Evolutionary conservation across 1,140 invertebrate genomes (phyloP).

Genomic region (Conopomorpha cramerella): DNA sequence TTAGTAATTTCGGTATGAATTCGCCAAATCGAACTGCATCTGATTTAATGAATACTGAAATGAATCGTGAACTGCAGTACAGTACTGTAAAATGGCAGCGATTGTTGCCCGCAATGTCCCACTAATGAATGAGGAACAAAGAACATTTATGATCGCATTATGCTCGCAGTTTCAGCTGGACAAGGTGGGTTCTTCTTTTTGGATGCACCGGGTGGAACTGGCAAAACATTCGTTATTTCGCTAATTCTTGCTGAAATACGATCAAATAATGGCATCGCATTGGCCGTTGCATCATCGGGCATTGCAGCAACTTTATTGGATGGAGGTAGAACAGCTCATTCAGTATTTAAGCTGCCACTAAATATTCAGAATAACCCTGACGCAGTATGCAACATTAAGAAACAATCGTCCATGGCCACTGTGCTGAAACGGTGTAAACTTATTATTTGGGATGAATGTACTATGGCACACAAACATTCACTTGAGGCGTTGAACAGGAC

Average conservation of each 20-base stretch:
- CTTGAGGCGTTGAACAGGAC: slow-evolving; percentile 39
- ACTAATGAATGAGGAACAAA: too few relatives aligned
- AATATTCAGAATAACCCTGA: slow-evolving; percentile 11
- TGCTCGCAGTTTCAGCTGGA: too few relatives aligned
- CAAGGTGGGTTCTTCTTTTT: slow-evolving; percentile 15
- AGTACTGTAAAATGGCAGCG: too few relatives aligned
- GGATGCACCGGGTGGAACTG: slow-evolving; percentile 47
- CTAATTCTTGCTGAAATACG: slow-evolving; percentile 27
- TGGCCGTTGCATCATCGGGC: slow-evolving; percentile 60
- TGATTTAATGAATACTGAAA: too few relatives aligned
- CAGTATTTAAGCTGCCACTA: slow-evolving; percentile 9
- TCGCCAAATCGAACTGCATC: too few relatives aligned
- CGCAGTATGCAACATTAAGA: slow-evolving; percentile 34
- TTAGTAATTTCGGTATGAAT: too few relatives aligned
- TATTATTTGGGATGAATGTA: slow-evolving; percentile 36
- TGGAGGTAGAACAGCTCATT: slow-evolving; percentile 7
- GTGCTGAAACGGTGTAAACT: slow-evolving; percentile 17
- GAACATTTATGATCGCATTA: too few relatives aligned
- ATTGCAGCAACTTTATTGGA: slow-evolving; percentile 23
- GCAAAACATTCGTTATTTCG: slow-evolving; percentile 44
- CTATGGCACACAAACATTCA: slow-evolving; percentile 32
- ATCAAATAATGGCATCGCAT: slow-evolving; percentile 22
- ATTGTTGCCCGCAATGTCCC: too few relatives aligned
- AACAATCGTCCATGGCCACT: slow-evolving; percentile 16
- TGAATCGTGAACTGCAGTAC: too few relatives aligned